These are phyloP conservation scores for Dromococcyx pavoninus DNA, from an alignment of 2,797 vertebrate species.

Conservation along the genomic window DNA sequence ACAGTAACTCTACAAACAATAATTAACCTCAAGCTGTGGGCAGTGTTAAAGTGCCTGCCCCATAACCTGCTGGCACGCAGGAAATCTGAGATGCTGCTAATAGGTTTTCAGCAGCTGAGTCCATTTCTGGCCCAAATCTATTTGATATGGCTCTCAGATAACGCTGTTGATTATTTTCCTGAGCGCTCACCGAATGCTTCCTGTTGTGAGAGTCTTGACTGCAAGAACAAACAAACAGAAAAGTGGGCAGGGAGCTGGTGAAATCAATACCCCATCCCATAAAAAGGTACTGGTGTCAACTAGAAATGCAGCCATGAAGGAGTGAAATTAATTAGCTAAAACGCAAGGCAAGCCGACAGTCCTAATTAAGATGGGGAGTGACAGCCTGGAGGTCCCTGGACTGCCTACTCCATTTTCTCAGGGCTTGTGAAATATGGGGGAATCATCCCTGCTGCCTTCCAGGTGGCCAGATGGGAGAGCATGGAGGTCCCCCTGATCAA, in stretches of 20 bases:
- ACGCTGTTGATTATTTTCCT: background rate
- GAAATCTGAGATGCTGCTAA: constrained; percentile 67
- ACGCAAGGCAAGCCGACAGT: constrained; percentile 24
- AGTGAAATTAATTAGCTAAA: constrained; percentile 15
- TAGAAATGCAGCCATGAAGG: background rate
- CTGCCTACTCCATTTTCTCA: constrained; percentile 8
- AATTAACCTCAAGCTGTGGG: constrained; percentile 75
- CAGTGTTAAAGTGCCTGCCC: constrained; percentile 62
- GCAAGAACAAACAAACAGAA: constrained; percentile 19
- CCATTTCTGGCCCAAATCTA: constrained; percentile 47
- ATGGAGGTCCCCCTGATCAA: background rate
- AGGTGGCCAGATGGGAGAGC: background rate
- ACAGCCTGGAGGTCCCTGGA: background rate
- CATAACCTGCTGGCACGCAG: constrained; percentile 43
- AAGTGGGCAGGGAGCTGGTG: background rate
- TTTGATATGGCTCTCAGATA: constrained; percentile 12
- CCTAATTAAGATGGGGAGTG: constrained; percentile 14
- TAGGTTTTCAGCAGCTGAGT: constrained; percentile 68
- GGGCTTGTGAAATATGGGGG: background rate
- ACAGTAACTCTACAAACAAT: constrained; percentile 65
- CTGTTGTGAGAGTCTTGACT: constrained; percentile 58
- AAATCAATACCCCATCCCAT: background rate
- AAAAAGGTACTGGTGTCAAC: background rate
- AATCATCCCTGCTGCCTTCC: background rate
- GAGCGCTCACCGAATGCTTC: background rate